Evolutionary conservation across 2,113 vertebrate genomes (phyloP).

Genomic region (Poeciliopsis turrubarensis): DNA sequence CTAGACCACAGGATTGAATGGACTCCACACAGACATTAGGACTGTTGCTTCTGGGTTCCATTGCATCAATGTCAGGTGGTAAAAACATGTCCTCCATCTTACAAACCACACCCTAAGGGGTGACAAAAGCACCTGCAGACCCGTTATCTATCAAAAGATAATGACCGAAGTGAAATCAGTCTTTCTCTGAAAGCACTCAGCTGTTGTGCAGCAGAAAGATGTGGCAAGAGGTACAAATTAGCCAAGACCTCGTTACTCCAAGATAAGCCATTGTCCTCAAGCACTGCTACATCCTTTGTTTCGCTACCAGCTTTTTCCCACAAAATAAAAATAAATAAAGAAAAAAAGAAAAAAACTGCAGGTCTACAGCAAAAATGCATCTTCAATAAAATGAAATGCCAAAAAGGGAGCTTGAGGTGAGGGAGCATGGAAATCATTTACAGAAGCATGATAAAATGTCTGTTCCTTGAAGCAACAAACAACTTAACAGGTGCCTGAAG

Average conservation of each 20-base stretch:
- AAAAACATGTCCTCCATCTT: constrained; percentile 85
- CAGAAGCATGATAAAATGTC: constrained; percentile 64
- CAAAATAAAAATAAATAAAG: neutral
- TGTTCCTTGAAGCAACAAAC: constrained; percentile 64
- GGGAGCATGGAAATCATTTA: constrained; percentile 66
- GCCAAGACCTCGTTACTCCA: constrained; percentile 59
- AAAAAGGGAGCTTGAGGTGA: constrained; percentile 64
- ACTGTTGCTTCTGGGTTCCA: constrained; percentile 75
- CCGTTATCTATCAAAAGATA: constrained; percentile 82
- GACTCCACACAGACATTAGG: constrained; percentile 78
- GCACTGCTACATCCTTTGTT: constrained; percentile 47
- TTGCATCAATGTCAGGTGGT: constrained; percentile 80
- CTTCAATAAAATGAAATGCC: constrained; percentile 58
- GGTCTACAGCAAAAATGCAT: constrained; percentile 47
- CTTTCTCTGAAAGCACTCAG: constrained; percentile 76
- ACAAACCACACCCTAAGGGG: constrained; percentile 73
- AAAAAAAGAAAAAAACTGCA: constrained; percentile 17
- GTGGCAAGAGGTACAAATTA: constrained; percentile 78
- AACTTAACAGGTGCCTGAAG: constrained; percentile 68
- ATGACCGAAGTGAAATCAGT: constrained; percentile 81
- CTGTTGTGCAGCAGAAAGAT: constrained; percentile 64
- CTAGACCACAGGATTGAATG: constrained; percentile 66
- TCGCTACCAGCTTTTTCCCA: constrained; percentile 18
- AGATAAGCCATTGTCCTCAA: constrained; percentile 76
- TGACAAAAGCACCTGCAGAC: constrained; percentile 73